phyloP scores from a whole-genome alignment of 1,140 invertebrate genomes.

The Platyura marginata region DNA sequence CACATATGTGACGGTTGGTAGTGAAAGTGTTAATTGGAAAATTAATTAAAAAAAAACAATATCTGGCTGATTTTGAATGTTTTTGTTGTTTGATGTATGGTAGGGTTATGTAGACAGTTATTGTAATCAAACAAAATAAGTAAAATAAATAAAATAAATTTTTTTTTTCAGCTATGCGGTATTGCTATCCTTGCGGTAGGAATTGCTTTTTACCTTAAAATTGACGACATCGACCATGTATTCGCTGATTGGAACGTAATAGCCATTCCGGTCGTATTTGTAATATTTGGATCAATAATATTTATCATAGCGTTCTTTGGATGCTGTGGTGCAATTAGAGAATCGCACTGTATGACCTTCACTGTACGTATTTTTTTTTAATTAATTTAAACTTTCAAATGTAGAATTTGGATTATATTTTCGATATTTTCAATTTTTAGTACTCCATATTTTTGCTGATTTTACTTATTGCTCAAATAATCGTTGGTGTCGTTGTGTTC shows the following conservation, averaged over 20 bases:
- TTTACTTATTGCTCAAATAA: slow-evolving; percentile 42
- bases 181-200: slow-evolving; percentile 38
- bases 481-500: slow-evolving; percentile 36
- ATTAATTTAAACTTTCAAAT: not conserved
- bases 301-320: slow-evolving; percentile 68
- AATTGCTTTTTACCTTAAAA: slow-evolving; percentile 31
- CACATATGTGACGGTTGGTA: no score
- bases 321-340: slow-evolving; percentile 66
- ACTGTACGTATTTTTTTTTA: slow-evolving; percentile 33
- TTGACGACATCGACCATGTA: slow-evolving; percentile 26
- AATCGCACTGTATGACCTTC: slow-evolving; percentile 66
- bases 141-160: slow-evolving; percentile 5
- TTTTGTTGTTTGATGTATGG: no score
- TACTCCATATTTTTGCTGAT: slow-evolving; percentile 42
- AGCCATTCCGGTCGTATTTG: slow-evolving; percentile 40
- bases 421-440: slow-evolving; percentile 24
- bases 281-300: slow-evolving; percentile 50
- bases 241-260: slow-evolving; percentile 27
- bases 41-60: no score
- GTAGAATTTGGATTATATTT: not conserved
- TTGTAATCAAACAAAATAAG: slow-evolving; percentile 7
- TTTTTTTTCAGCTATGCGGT: slow-evolving; percentile 36
- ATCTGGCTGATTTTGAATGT: no score
- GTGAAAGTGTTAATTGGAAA: no score
- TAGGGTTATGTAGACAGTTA: not conserved